Base-by-base conservation (phyloP, 2,113 vertebrate species). In the Glaucidium brasilianum region DNA sequence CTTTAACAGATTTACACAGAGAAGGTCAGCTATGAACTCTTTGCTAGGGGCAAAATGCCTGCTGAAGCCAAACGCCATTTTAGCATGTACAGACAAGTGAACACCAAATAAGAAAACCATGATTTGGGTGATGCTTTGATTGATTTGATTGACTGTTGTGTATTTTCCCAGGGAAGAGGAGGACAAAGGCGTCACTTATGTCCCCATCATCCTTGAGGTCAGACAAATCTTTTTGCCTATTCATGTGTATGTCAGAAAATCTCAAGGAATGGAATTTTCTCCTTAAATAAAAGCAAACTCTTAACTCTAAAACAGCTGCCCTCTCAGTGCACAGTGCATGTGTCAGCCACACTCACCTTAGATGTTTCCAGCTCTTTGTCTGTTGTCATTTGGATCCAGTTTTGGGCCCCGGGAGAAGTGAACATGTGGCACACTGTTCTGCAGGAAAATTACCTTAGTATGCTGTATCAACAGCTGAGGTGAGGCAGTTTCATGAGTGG, bases 181-280 rank as follows among this genome's bases (percentile, higher is more conserved):
- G 20, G 72, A 91, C 25, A 92, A 98, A 79, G 85, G 94, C 85
- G 89, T 97, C 72, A 98, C 94, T 66, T 77, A 92, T 17, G 92
- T 98, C 74, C 97, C 98, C 34, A 85, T 98, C 55, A 94, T 98
- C 69, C 95, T 50, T 32, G 67, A 95, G 89, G 89, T 53, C 6
- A 10, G 78, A 45, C 41, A 67, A 66, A 60, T 71, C 60, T 71
- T 43, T 67, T 59, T 81, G 47, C 25, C 34, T 60, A 12, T 76
- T 91, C 64, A 34, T 32, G 21, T 68, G 22, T 50, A 41, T 58
- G 34, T 62, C 53, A 75, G 37, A 73, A 14, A 73, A 49, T 49
- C 56, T 50, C 47, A 56, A 58, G 41, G 23, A 88, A 69, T 0
- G 1, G 29, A 35, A 64, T 60, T 74, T 8, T 83, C 19, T 79